Conservation (phyloP, 2,797 vertebrate genomes). For the Gallinago stenura region DNA sequence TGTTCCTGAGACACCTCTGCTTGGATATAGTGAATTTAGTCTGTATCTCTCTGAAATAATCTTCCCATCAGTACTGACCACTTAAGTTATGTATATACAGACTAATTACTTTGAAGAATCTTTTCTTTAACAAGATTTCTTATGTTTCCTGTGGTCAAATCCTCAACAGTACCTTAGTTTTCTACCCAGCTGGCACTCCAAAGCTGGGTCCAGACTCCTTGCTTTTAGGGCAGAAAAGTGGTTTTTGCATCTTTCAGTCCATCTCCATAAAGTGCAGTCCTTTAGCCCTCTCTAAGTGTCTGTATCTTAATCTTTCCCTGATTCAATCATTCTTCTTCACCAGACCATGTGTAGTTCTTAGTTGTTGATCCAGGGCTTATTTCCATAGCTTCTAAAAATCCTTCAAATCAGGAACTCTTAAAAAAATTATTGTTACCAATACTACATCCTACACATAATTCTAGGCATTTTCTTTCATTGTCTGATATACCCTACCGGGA, state of each 20-base stretch:
- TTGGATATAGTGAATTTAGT: background rate
- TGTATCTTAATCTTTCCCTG: background rate
- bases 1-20: background rate
- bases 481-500: background rate
- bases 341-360: background rate
- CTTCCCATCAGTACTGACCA: background rate
- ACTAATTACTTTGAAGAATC: background rate
- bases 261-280: background rate
- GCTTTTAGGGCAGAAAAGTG: background rate
- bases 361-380: background rate
- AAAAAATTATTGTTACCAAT: background rate
- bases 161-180: background rate
- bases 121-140: background rate
- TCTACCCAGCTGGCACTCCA: background rate
- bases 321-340: background rate
- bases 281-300: background rate
- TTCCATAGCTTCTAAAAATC: background rate
- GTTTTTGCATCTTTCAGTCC: background rate
- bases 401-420: background rate
- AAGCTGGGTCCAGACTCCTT: background rate
- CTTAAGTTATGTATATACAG: background rate
- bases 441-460: background rate
- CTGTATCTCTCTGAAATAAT: background rate
- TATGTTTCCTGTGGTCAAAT: background rate
- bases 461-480: background rate